These are phyloP conservation scores for Dendrocincla tyrannina DNA, from an alignment of 2,797 vertebrate species.

Conservation along the genomic window DNA sequence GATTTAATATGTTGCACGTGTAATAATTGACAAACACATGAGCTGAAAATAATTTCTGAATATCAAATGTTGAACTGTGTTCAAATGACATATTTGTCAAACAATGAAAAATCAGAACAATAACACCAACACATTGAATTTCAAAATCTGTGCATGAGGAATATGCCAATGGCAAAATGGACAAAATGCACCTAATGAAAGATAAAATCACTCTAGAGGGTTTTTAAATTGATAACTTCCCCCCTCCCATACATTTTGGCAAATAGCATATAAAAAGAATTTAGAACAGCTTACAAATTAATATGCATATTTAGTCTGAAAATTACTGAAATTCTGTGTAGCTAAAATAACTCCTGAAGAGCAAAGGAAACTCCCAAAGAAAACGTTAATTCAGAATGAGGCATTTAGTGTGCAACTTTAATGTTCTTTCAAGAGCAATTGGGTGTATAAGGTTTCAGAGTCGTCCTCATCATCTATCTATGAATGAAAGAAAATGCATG, in stretches of 20 bases:
- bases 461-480: background rate
- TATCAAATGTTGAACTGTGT: background rate
- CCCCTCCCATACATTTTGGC: background rate
- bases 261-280: background rate
- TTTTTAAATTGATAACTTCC: background rate
- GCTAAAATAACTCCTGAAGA: background rate
- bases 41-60: background rate
- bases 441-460: background rate
- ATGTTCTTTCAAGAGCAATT: background rate
- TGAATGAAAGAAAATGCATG: background rate
- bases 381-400: background rate
- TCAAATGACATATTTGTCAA: background rate
- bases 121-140: background rate
- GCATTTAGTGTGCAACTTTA: background rate
- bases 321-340: background rate
- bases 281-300: background rate
- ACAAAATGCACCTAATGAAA: background rate
- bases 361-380: background rate
- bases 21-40: background rate
- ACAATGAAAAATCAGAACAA: background rate
- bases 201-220: background rate
- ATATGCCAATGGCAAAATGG: background rate
- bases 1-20: background rate
- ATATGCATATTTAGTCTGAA: background rate
- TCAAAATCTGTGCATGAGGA: background rate